phyloP scores from a whole-genome alignment of 2,888 invertebrate genomes.

The Hyppa rectilinea region DNA sequence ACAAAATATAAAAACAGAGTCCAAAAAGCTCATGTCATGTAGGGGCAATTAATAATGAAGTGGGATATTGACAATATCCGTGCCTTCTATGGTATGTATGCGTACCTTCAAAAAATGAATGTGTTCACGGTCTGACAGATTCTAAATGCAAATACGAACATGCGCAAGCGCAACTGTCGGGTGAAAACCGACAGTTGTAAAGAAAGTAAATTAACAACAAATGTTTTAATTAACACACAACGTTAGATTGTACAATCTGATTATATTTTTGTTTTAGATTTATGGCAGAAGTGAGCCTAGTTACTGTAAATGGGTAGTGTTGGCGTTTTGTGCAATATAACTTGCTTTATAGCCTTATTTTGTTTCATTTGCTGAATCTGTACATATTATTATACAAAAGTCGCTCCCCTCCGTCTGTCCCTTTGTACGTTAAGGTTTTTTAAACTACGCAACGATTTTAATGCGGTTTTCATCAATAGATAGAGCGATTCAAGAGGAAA shows the following conservation, averaged over 20 bases:
- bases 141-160: conserved; percentile 61
- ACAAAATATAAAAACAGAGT: too few species aligned
- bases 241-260: conserved; percentile 26
- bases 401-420: too few species aligned
- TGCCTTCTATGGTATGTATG: not conserved
- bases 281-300: not conserved
- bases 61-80: not conserved
- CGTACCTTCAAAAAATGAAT: conserved; percentile 20
- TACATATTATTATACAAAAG: too few species aligned
- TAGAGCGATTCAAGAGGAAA: too few species aligned
- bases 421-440: too few species aligned
- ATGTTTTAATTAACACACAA: conserved; percentile 62
- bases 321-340: not conserved
- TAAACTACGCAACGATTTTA: too few species aligned
- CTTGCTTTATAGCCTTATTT: not conserved
- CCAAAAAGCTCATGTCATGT: not conserved
- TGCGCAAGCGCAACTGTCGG: conserved; percentile 50
- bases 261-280: conserved; percentile 15
- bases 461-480: too few species aligned
- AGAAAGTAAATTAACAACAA: conserved; percentile 67
- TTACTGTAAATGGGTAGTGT: not conserved
- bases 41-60: not conserved
- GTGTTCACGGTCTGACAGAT: conserved; percentile 66
- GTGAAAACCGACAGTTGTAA: conserved; percentile 65
- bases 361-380: not conserved